Evolutionary conservation across 2,888 invertebrate species (phyloP).

Genomic region (Meliscaeva auricollis): DNA sequence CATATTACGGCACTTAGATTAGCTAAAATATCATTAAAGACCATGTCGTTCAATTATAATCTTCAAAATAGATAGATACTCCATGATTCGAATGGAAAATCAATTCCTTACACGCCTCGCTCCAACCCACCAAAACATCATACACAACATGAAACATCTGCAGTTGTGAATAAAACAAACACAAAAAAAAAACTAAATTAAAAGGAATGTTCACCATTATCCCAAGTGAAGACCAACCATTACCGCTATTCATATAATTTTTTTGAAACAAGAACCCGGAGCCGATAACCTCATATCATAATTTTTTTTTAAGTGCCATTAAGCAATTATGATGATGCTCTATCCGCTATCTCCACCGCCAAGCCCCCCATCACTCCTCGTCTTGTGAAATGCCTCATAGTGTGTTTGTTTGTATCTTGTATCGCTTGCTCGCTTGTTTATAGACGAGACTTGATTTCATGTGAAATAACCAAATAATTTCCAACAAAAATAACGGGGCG

Average conservation of each 20-base stretch:
- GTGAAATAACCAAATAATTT: constrained; percentile 63
- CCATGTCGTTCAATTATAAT: constrained; percentile 19
- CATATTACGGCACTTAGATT: constrained; percentile 19
- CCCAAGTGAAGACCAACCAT: constrained; percentile 34
- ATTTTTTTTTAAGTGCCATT: constrained; percentile 73
- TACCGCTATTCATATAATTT: constrained; percentile 46
- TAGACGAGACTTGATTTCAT: too few species aligned
- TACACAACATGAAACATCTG: constrained; percentile 44
- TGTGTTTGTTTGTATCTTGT: constrained; percentile 8
- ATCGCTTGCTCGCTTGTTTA: background rate
- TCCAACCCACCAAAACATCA: background rate
- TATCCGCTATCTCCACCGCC: too few species aligned
- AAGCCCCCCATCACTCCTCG: background rate
- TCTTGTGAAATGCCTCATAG: background rate
- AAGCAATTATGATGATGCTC: constrained; percentile 66
- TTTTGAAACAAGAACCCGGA: constrained; percentile 57
- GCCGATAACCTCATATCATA: constrained; percentile 74
- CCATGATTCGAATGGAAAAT: constrained; percentile 36
- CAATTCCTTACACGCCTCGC: constrained; percentile 8
- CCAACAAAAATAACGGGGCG: constrained; percentile 33
- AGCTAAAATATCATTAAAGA: constrained; percentile 8
- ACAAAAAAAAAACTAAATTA: background rate
- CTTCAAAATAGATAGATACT: constrained; percentile 47
- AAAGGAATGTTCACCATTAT: constrained; percentile 29
- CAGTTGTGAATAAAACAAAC: constrained; percentile 15